Percentiles rank a stretch among this genome's conserved stretches.
Conservation (phyloP, 2,888 invertebrate species). For the Aspidiotus destructor region DNA sequence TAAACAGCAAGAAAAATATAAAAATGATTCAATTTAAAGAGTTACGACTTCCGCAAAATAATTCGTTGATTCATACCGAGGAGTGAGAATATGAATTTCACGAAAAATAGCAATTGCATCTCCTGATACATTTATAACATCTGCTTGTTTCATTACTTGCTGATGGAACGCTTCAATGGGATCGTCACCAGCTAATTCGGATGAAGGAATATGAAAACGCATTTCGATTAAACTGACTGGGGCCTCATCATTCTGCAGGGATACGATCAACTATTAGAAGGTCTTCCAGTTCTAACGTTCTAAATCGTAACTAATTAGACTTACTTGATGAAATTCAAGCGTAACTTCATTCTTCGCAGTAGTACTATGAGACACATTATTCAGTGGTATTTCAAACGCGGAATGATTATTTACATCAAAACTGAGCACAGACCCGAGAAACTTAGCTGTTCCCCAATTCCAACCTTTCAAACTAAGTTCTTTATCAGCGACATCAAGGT, state of each 20-base stretch:
- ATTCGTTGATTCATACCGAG: slow-evolving; percentile 59
- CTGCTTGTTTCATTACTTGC: slow-evolving; percentile 93
- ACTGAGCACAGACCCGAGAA: slow-evolving; percentile 74
- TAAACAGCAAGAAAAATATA: slow-evolving; percentile 45
- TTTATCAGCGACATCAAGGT: slow-evolving; percentile 77
- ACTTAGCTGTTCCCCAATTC: slow-evolving; percentile 98
- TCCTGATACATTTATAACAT: slow-evolving; percentile 93
- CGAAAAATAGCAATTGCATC: slow-evolving; percentile 95
- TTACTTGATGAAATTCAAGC: slow-evolving; percentile 88
- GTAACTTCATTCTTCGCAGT: slow-evolving; percentile 97
- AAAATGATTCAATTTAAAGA: neutral
- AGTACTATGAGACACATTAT: slow-evolving; percentile 90
- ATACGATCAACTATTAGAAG: neutral
- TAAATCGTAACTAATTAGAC: slow-evolving; percentile 17
- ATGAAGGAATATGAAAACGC: slow-evolving; percentile 93
- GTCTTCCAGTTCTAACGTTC: neutral
- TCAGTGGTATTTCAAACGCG: slow-evolving; percentile 91
- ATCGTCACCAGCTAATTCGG: slow-evolving; percentile 72
- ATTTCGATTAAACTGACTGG: slow-evolving; percentile 94
- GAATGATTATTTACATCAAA: slow-evolving; percentile 74
- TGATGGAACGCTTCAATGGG: slow-evolving; percentile 95
- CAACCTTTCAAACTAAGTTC: slow-evolving; percentile 93
- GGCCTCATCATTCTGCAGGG: slow-evolving; percentile 83
- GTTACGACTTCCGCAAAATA: no score
- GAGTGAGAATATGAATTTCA: slow-evolving; percentile 95